Conservation (phyloP, 2,888 invertebrate species). For the Melanargia galathea region DNA sequence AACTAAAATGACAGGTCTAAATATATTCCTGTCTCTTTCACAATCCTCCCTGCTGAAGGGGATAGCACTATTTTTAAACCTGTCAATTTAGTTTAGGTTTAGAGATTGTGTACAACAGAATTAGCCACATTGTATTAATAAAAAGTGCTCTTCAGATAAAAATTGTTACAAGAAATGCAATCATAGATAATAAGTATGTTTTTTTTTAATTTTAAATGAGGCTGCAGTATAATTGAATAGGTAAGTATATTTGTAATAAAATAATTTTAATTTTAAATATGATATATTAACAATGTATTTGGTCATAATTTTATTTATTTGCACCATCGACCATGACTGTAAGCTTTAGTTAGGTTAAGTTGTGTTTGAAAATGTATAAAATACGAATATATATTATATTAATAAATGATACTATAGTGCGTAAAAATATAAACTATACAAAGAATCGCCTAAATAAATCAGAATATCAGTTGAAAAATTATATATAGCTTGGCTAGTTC, state of each 20-base stretch:
- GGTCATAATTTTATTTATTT: slow-evolving; percentile 16
- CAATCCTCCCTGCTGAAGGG: no score
- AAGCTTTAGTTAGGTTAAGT: slow-evolving; percentile 64
- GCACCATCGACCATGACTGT: slow-evolving; percentile 52
- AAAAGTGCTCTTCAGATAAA: slow-evolving; percentile 14
- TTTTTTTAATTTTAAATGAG: slow-evolving; percentile 8
- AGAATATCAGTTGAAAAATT: slow-evolving; percentile 1
- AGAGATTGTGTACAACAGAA: no score
- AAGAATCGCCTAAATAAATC: neutral
- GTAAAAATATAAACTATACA: neutral
- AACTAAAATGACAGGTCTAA: no score
- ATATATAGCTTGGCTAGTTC: neutral
- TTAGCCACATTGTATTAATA: neutral
- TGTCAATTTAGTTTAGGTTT: no score
- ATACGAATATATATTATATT: slow-evolving; percentile 19
- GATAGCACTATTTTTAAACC: no score
- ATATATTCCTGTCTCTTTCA: no score
- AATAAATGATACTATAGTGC: slow-evolving; percentile 12
- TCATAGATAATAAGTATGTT: neutral
- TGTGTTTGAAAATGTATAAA: slow-evolving; percentile 40
- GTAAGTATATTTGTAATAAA: slow-evolving; percentile 13
- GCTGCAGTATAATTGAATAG: slow-evolving; percentile 8
- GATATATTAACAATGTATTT: slow-evolving; percentile 17
- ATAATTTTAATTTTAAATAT: neutral
- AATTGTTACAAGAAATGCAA: neutral